Conservation (phyloP, 2,797 vertebrate genomes). For the Gymnothorax javanicus region DNA sequence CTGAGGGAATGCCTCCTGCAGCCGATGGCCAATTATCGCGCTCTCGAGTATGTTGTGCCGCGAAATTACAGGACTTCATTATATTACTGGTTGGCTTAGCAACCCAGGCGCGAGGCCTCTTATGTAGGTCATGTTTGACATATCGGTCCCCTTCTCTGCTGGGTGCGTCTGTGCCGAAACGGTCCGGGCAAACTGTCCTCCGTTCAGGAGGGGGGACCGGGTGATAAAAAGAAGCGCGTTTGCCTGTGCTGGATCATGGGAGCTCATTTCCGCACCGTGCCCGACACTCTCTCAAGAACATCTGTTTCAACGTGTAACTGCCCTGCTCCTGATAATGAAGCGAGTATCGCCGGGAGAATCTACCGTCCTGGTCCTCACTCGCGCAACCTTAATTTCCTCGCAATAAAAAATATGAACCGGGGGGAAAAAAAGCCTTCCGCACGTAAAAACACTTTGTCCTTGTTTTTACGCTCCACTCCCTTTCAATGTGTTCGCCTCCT, state of each 20-base stretch:
- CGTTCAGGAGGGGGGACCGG: too few species aligned
- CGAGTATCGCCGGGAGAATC: background rate
- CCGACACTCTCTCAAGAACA: background rate
- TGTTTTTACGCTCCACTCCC: background rate
- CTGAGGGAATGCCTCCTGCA: too few species aligned
- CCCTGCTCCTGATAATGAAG: background rate
- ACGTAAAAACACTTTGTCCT: background rate
- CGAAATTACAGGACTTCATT: too few species aligned
- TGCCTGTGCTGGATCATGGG: background rate
- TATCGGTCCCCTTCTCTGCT: background rate
- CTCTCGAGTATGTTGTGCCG: too few species aligned
- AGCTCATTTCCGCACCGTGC: background rate
- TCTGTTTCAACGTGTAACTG: background rate
- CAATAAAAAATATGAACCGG: background rate
- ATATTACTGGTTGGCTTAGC: slow-evolving; percentile 2
- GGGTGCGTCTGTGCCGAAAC: background rate
- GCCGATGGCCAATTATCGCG: too few species aligned
- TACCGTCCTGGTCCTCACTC: background rate
- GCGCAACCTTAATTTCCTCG: background rate
- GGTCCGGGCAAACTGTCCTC: background rate
- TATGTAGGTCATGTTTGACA: background rate
- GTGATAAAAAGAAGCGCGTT: background rate
- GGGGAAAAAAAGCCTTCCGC: background rate
- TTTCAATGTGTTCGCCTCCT: background rate
- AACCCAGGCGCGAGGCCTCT: background rate